Conservation (phyloP, 2,888 invertebrate species). For the Atethmia centrago region DNA sequence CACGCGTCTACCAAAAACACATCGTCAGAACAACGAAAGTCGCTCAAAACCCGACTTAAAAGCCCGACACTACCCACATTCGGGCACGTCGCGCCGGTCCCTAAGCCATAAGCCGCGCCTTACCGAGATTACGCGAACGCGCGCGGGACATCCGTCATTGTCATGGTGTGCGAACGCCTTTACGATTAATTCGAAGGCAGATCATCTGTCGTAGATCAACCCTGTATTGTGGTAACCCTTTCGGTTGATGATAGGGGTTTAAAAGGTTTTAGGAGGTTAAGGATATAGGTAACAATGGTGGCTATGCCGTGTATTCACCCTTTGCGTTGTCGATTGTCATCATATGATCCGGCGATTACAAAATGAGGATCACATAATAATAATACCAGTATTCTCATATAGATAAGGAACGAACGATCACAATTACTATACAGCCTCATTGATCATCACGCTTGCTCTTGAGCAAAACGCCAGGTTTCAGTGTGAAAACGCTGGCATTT, state of each 20-base stretch:
- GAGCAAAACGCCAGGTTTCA: too few relatives aligned
- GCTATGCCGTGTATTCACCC: background rate
- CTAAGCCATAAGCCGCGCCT: slow-evolving; percentile 65
- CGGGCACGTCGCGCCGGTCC: slow-evolving; percentile 55
- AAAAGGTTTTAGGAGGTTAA: slow-evolving; percentile 9
- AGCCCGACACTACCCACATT: slow-evolving; percentile 52
- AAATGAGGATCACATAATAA: background rate
- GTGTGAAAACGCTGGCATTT: too few relatives aligned
- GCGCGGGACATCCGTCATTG: slow-evolving; percentile 73
- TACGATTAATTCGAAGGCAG: slow-evolving; percentile 68
- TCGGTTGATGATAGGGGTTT: slow-evolving; percentile 46
- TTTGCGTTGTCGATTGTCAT: slow-evolving; percentile 17
- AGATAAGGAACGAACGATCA: too few relatives aligned
- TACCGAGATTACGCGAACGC: slow-evolving; percentile 65
- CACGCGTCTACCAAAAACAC: background rate
- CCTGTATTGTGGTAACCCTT: slow-evolving; percentile 53
- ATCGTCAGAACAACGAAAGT: slow-evolving; percentile 7
- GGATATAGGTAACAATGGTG: slow-evolving; percentile 32
- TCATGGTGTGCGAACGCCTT: slow-evolving; percentile 68
- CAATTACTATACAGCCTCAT: too few relatives aligned
- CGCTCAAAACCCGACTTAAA: slow-evolving; percentile 32
- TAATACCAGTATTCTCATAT: too few relatives aligned
- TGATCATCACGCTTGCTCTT: too few relatives aligned
- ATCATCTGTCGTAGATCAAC: slow-evolving; percentile 66
- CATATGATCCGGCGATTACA: background rate